Base-by-base conservation (phyloP, 92 coral and sea anemone species). In the Bergia puertoricense region DNA sequence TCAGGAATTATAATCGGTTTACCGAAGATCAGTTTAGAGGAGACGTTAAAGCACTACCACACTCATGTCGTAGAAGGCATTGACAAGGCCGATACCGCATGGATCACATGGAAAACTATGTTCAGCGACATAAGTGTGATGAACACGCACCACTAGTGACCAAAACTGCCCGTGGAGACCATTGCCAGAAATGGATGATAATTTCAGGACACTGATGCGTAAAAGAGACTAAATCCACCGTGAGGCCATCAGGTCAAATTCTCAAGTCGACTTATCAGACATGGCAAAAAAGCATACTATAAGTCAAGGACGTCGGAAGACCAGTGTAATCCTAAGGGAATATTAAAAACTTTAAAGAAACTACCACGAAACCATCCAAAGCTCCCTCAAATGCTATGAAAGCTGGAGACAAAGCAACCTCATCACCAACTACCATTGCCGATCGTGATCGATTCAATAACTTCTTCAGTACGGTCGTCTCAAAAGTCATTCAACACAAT, bases 171-270 rank as follows among this genome's bases (percentile, higher is more conserved):
- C 51, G 51, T 46, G 51, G 51, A 46, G 51, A 46, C 51, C 51
- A 46, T 6, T 46, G 51, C 7, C 51, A 0, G 51, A 10, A 10
- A 43, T 43, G 46, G 46, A 43, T 5, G 46, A 88, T 74, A 18
- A 88, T 88, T 51, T 91, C 68, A 88, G 77, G 81, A 85, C 84
- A 40, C 46, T 88, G 71, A 91, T 82, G 93, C 71, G 89, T 57
- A 85, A 91, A 85, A 83, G 89, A 57, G 89, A 91, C 77, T 88
- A 77, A 76, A 46, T 88, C 48, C 91, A 91, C 41, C 84, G 85
- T 30, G 84, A 59, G 54, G 93, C 93, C 22, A 88, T 88, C 51
- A 88, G 37, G 74, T 79, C 68, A 0, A 89, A 82, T 13, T 71
- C 91, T 54, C 88, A 89, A 81, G 82, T 18, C 82, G 88, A 89